Evolutionary conservation across 2,113 vertebrate genomes (phyloP), one percentile per base, ranked within the genome.

Genomic region (Isurus oxyrinchus): DNA sequence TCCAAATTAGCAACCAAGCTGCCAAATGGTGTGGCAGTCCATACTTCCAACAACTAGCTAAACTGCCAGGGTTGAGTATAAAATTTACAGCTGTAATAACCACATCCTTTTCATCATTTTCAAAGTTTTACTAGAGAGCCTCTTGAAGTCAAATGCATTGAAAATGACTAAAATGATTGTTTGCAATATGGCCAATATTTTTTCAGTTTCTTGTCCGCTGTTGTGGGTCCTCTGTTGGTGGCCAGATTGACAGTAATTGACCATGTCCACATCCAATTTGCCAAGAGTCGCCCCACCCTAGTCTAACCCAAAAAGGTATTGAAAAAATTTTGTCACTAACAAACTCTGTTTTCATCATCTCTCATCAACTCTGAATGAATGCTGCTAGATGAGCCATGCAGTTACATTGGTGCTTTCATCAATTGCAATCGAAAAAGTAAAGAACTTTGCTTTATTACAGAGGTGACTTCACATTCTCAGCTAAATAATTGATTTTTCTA

Each of bases 361-460:
- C 23, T 63, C 23, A 96, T 96, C 87, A 96, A 91, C 87, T 90
- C 57, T 87, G 44, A 94, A 63, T 94, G 57, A 96, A 57, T 96
- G 95, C 23, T 96, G 96, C 87, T 87, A 96, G 96, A 96, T 96
- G 96, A 76, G 91, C 96, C 63, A 96, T 66, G 96, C 61, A 91
- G 69, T 96, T 57, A 96, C 53, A 55, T 96, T 95, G 0, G 96
- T 96, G 55, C 69, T 96, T 96, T 88, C 23, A 88, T 88, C 87
- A 84, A 96, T 96, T 96, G 96, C 86, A 63, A 95, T 53, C 25
- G 96, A 96, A 96, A 96, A 97, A 96, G 90, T 10, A 95, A 97
- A 96, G 67, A 53, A 90, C 87, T 94, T 90, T 55, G 57, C 90
- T 84, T 96, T 96, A 0, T 59, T 4, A 40, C 69, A 95, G 35